A percentile compares a stretch with the other conserved stretches of the same genome.
Conservation (phyloP, 53 echinoderm and acorn worm genomes). For the Echinometra lucunter region DNA sequence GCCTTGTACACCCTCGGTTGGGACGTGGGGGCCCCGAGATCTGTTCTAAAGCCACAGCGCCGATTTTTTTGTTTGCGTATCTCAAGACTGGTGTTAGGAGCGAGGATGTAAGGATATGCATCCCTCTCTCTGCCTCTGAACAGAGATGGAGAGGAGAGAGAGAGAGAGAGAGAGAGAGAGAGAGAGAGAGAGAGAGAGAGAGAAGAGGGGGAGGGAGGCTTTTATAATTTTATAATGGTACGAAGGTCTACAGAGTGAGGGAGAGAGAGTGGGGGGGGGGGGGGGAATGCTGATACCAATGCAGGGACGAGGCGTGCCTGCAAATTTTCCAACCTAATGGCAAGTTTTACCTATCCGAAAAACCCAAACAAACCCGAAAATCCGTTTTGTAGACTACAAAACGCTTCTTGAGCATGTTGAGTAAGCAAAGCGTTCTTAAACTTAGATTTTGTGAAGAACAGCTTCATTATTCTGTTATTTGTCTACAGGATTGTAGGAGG, state of each 20-base stretch:
- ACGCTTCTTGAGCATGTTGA: no score
- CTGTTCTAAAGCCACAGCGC: not conserved
- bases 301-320: not conserved
- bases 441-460: no score
- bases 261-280: not conserved
- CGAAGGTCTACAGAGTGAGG: not conserved
- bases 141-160: not conserved
- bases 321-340: no score
- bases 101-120: not conserved
- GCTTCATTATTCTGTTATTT: no score
- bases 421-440: no score
- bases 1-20: not conserved
- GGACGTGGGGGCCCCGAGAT: not conserved
- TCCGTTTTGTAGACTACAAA: no score
- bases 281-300: not conserved
- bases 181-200: not conserved
- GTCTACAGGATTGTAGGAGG: no score
- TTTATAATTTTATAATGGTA: no score
- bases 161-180: not conserved
- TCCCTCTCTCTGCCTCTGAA: not conserved
- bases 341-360: no score
- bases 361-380: no score
- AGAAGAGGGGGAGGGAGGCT: not conserved
- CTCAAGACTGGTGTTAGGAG: constrained; percentile 42
- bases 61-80: constrained; percentile 43